Percentiles rank a stretch among this genome's conserved stretches.
These are phyloP conservation scores for Cataglyphis livida DNA, from an alignment of 2,888 invertebrate species.

Conservation along the genomic window DNA sequence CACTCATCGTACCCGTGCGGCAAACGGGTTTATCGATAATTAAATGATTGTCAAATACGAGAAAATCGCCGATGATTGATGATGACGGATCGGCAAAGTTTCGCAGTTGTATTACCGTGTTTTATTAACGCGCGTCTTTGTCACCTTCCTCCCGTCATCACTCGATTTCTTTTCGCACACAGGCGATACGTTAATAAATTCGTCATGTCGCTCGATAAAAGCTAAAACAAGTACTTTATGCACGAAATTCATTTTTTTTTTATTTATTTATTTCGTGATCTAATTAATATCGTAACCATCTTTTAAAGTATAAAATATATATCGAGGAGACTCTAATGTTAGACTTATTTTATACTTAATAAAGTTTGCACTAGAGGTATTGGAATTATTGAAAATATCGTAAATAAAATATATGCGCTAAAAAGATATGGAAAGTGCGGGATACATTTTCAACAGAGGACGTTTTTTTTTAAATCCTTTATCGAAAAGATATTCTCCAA, in stretches of 20 bases:
- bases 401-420: neutral
- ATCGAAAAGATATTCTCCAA: neutral
- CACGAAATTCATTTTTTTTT: slow-evolving; percentile 9
- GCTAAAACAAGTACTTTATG: neutral
- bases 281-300: neutral
- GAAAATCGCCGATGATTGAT: slow-evolving; percentile 47
- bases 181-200: slow-evolving; percentile 22
- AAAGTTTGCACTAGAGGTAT: neutral
- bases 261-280: neutral
- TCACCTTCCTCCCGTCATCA: neutral
- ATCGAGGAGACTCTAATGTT: neutral
- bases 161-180: neutral
- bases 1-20: slow-evolving; percentile 36
- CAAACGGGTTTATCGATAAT: slow-evolving; percentile 47
- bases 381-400: neutral
- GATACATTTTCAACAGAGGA: too few relatives aligned
- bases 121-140: neutral
- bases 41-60: slow-evolving; percentile 42
- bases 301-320: neutral
- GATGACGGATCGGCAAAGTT: slow-evolving; percentile 40
- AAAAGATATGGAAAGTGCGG: too few relatives aligned
- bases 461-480: neutral
- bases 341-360: too few relatives aligned
- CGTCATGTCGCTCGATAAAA: slow-evolving; percentile 5
- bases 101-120: neutral